A percentile compares a stretch with the other conserved stretches of the same genome.
phyloP scores from a whole-genome alignment of 1,140 invertebrate genomes.

The Neodiprion virginianus region DNA sequence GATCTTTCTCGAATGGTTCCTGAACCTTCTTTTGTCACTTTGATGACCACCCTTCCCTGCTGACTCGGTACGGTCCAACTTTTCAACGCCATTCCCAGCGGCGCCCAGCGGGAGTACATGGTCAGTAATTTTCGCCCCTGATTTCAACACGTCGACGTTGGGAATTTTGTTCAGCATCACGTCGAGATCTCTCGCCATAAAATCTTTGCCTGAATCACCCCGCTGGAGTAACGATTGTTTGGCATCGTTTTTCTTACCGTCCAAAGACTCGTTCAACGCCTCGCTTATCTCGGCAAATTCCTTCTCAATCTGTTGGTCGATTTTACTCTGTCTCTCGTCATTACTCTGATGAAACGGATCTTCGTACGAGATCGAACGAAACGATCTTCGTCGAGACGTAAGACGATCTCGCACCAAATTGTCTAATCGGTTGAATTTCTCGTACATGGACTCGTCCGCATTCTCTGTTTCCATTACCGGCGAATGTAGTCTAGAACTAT shows the following conservation, averaged over 20 bases:
- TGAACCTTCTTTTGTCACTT: not conserved
- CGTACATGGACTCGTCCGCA: not conserved
- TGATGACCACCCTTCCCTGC: not conserved
- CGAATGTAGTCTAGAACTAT: not conserved
- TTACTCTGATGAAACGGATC: not conserved
- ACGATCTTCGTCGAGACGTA: not conserved
- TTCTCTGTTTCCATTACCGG: not conserved
- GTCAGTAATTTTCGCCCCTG: not conserved
- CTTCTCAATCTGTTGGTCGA: conserved; percentile 41
- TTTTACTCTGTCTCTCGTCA: conserved; percentile 16
- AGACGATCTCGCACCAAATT: not conserved
- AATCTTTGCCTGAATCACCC: not conserved
- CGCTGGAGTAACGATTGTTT: not conserved
- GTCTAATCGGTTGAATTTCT: not conserved
- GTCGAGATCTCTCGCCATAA: not conserved
- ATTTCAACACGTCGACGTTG: not conserved
- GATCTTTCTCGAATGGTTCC: not conserved
- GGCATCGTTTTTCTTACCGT: not conserved
- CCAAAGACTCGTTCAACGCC: conserved; percentile 29
- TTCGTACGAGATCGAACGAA: conserved; percentile 7
- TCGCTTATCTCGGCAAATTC: conserved; percentile 38
- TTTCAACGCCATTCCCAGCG: no score
- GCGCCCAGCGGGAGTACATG: no score
- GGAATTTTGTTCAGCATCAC: conserved; percentile 9
- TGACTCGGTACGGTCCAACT: not conserved